Evolutionary conservation across 1,140 invertebrate genomes (phyloP), one percentile per base, ranked within the genome.

Genomic region (Ladona fulva): DNA sequence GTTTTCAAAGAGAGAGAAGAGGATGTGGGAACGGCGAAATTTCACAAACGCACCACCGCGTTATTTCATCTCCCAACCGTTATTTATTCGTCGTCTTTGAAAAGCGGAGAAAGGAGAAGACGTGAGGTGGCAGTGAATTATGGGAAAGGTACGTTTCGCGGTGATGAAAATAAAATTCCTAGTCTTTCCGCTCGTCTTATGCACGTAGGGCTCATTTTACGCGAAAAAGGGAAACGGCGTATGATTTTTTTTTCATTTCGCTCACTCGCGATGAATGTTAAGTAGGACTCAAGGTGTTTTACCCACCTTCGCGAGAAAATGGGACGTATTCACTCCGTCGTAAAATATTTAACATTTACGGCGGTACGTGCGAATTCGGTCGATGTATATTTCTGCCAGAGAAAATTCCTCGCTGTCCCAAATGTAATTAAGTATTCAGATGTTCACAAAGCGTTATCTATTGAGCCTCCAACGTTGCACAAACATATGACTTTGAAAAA

Each of bases 171-270:
- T 19, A 22, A 66, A 66, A 66, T 66, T 22, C 14, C 52, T 16
- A 66, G 5, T 66, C 14, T 66, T 22, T 66, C 52, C 14, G 12
- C 52, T 22, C 14, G n/a, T 66, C n/a, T 66, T 22, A 66, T 66
- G 52, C 52, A 66, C 52, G 52, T 66, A 66, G 52, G 52, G 14
- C 52, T 66, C 52, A 66, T 66, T 66, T 66, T 66, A 66, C 52
- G n/a, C 52, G 52, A 66, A 66, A 66, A 22, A 66, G 52, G n/a
- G n/a, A 66, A 66, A 37, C 29, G 29, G 29, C 29, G 29, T 37
- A 37, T 66, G 14, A 66, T 66, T 66, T 16, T 66, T 19, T 66
- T 66, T 66, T 66, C n/a, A 66, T 22, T 66, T 66, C 5, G 52
- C 16, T 22, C n/a, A 22, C 52, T 16, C n/a, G 16, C 52, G 52